Base-by-base conservation (phyloP, 2,113 vertebrate genomes). In the Phrynosoma blainvillii region DNA sequence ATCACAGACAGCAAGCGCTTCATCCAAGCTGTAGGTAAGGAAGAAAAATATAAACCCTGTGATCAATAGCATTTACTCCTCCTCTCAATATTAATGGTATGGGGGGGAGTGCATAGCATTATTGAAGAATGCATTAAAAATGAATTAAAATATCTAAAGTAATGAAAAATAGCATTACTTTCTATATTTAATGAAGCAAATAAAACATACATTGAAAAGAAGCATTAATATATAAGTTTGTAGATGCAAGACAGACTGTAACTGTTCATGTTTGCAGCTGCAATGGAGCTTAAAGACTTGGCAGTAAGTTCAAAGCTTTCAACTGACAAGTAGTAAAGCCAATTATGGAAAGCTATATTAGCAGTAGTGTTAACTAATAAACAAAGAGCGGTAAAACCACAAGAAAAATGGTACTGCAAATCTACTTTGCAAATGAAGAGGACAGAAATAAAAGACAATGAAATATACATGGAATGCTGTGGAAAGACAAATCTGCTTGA, bases 1-100 rank as follows among this genome's bases (percentile, higher is more conserved):
- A 23, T 94, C 36, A 96, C 90, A 88, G 95, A 93, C 90, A 89
- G 84, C 62, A 92, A 85, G 42, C 76, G 11, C 88, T 96, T 96
- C 21, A 14, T 95, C 25, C 93, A 84, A 47, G 92, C 94, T 56
- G 80, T 90, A 76, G 89, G 96, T 95, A 40, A 96, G 95, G 91
- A 66, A 42, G 84, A 66, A 42, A 80, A 21, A 52, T 36, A 88
- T 0, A 36, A 85, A 76, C 1, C 16, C 12, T 78, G 25, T 77
- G 42, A 10, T 66, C 42, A 62, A 32, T 42, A 65, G 59, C 14
- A 23, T 16, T 23, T 11, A 42, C 73, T 6, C 27, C 68, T 87
- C 10, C 30, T 47, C 36, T 18, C 36, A 13, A 40, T 27, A 42
- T 52, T 78, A 25, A 54, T 52, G 42, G 27, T 78, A 47, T 78